These are phyloP conservation scores for Phaedon cochleariae DNA, from an alignment of 2,888 invertebrate genomes.

Conservation along the genomic window DNA sequence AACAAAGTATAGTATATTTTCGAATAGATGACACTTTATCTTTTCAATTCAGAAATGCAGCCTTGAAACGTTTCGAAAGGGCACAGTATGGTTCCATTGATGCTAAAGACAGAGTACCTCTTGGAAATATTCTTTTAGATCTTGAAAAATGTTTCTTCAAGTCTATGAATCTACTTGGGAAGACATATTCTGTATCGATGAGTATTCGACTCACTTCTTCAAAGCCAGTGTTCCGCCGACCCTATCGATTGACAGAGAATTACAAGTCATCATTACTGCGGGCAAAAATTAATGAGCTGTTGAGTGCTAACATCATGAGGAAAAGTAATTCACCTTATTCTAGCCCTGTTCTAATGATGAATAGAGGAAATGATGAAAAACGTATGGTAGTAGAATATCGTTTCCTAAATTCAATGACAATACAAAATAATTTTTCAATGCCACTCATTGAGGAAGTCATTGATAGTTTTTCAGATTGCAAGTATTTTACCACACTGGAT, in stretches of 20 bases:
- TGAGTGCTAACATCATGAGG: background rate
- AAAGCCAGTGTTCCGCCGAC: constrained; percentile 8
- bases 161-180: background rate
- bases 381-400: constrained; percentile 29
- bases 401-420: constrained; percentile 28
- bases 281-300: constrained; percentile 7
- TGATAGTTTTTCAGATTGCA: constrained; percentile 28
- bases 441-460: constrained; percentile 33
- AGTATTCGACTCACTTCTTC: background rate
- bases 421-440: constrained; percentile 23
- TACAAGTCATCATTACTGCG: constrained; percentile 9
- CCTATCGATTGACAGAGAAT: constrained; percentile 15
- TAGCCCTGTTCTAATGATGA: constrained; percentile 22
- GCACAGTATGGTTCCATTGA: too few relatives aligned
- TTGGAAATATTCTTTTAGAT: background rate
- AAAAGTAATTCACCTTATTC: constrained; percentile 21
- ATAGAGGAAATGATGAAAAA: constrained; percentile 26
- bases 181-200: constrained; percentile 11
- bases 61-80: too few relatives aligned
- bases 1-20: constrained; percentile 2
- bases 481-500: constrained; percentile 41
- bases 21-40: constrained; percentile 1
- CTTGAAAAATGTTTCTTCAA: background rate
- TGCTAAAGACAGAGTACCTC: too few relatives aligned
- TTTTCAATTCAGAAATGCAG: background rate